These are phyloP conservation scores for Deilephila elpenor DNA, from an alignment of 2,888 invertebrate genomes.

Conservation along the genomic window DNA sequence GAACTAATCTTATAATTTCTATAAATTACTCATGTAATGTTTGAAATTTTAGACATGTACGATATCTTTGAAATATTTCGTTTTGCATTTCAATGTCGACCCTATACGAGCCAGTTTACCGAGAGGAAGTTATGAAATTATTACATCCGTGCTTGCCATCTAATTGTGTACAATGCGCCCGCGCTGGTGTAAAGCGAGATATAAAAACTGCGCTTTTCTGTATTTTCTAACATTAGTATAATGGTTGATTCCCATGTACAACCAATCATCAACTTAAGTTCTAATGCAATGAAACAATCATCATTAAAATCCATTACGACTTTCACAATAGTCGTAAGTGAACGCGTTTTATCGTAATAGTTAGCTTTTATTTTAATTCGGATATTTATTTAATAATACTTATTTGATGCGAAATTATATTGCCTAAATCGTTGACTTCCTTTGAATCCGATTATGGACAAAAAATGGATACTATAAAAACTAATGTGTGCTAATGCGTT, in stretches of 20 bases:
- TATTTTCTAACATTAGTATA: slow-evolving; percentile 11
- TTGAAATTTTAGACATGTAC: neutral
- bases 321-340: slow-evolving; percentile 18
- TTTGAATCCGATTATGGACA: neutral
- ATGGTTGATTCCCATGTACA: neutral
- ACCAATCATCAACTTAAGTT: neutral
- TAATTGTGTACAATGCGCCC: slow-evolving; percentile 60
- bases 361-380: slow-evolving; percentile 18
- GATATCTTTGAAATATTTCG: neutral
- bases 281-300: slow-evolving; percentile 11
- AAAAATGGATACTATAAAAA: neutral
- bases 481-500: neutral
- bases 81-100: slow-evolving; percentile 28
- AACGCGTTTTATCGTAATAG: slow-evolving; percentile 14
- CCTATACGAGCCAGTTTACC: slow-evolving; percentile 43
- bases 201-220: slow-evolving; percentile 7
- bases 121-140: slow-evolving; percentile 71
- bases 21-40: neutral
- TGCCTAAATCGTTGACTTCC: slow-evolving; percentile 5
- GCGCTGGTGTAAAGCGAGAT: slow-evolving; percentile 29
- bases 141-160: slow-evolving; percentile 61
- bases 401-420: neutral
- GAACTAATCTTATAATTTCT: neutral
- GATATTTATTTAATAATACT: slow-evolving; percentile 20
- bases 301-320: slow-evolving; percentile 22